phyloP scores from a whole-genome alignment of 2,888 invertebrate species.

The Apotomis capreana region DNA sequence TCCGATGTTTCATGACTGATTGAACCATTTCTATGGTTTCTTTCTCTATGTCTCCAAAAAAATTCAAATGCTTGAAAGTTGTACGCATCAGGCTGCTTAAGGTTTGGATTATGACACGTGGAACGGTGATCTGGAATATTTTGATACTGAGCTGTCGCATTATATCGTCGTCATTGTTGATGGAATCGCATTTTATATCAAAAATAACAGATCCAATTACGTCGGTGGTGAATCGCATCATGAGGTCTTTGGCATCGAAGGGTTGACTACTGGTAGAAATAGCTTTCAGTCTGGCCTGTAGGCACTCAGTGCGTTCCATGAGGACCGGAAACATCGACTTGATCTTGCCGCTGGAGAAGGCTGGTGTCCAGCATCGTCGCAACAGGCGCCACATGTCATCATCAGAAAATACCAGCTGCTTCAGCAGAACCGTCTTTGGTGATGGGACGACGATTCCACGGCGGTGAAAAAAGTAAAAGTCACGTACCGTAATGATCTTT shows the following conservation, averaged over 20 bases:
- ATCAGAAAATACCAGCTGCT: slow-evolving; percentile 63
- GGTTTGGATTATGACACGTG: background rate
- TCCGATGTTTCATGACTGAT: slow-evolving; percentile 1
- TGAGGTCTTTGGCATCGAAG: slow-evolving; percentile 12
- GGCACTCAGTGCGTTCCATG: slow-evolving; percentile 59
- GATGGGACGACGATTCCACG: slow-evolving; percentile 55
- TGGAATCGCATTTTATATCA: slow-evolving; percentile 2
- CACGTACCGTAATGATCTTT: slow-evolving; percentile 55
- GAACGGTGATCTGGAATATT: background rate
- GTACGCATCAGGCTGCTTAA: background rate
- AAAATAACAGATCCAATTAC: background rate
- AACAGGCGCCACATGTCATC: slow-evolving; percentile 66
- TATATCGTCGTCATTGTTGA: background rate
- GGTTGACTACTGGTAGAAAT: slow-evolving; percentile 56
- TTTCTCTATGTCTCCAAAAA: background rate
- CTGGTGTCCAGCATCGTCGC: slow-evolving; percentile 66
- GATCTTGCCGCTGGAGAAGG: slow-evolving; percentile 66
- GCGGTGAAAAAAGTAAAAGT: slow-evolving; percentile 57
- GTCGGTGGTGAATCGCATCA: slow-evolving; percentile 17
- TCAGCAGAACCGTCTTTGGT: slow-evolving; percentile 60
- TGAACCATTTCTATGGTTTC: background rate
- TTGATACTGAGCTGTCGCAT: slow-evolving; percentile 14
- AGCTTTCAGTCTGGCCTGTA: slow-evolving; percentile 53
- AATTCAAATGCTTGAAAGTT: background rate
- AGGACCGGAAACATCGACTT: slow-evolving; percentile 69